Percentiles rank a stretch among this genome's conserved stretches.
Evolutionary conservation across 2,113 vertebrate genomes (phyloP).

Genomic region (Callorhinus ursinus): DNA sequence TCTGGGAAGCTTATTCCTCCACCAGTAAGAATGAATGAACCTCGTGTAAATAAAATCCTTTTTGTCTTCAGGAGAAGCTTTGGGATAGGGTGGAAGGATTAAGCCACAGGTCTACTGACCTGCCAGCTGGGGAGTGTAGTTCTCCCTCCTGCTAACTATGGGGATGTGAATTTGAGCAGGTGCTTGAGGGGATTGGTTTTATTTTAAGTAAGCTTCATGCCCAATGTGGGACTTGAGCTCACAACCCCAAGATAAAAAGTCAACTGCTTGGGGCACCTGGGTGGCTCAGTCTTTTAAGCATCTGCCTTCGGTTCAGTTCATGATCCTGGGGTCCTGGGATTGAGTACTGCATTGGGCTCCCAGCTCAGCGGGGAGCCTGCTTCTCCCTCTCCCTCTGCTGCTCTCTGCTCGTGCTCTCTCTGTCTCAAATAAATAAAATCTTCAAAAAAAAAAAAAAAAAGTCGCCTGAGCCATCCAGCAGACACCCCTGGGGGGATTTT

Average conservation of each 20-base stretch:
- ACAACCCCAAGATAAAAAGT: background rate
- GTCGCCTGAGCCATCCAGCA: background rate
- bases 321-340: background rate
- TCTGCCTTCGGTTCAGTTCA: background rate
- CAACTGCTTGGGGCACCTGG: background rate
- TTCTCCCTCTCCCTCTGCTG: background rate
- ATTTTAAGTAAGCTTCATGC: background rate
- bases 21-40: background rate
- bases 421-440: background rate
- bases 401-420: background rate
- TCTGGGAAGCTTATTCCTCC: background rate
- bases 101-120: background rate
- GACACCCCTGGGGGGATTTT: background rate
- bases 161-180: conserved; percentile 1
- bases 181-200: background rate
- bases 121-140: background rate
- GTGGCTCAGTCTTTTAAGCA: background rate
- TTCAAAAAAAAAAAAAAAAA: background rate
- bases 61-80: conserved; percentile 43
- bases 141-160: background rate
- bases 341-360: too few species aligned
- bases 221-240: background rate
- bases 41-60: background rate
- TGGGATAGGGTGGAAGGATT: background rate
- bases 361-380: too few species aligned